Conservation (phyloP, 2,797 vertebrate genomes). For the Oryzias sinensis region DNA sequence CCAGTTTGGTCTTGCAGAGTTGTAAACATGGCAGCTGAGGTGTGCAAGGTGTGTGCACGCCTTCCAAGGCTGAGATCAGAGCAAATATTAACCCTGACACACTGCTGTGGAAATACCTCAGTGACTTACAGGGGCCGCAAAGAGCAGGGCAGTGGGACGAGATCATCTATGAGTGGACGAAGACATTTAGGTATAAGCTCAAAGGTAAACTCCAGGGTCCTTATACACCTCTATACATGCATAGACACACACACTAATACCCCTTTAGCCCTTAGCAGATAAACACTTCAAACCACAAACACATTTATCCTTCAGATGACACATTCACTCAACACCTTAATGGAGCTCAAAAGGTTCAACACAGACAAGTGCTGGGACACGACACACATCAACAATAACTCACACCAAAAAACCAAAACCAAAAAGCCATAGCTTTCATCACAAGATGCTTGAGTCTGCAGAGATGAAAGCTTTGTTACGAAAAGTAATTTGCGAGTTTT, state of each 20-base stretch:
- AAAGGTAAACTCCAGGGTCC: slow-evolving; percentile 63
- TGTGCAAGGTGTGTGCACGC: slow-evolving; percentile 19
- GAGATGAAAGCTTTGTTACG: not conserved
- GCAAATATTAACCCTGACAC: slow-evolving; percentile 87
- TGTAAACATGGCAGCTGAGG: slow-evolving; percentile 32
- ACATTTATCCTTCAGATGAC: slow-evolving; percentile 60
- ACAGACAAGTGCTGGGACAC: slow-evolving; percentile 59
- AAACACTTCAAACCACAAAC: slow-evolving; percentile 51
- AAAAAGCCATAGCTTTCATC: not conserved
- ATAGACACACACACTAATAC: slow-evolving; percentile 15
- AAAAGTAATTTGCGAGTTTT: not conserved
- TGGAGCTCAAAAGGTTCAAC: slow-evolving; percentile 65
- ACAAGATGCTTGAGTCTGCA: not conserved
- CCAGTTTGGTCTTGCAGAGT: slow-evolving; percentile 3
- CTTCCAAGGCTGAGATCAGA: slow-evolving; percentile 62
- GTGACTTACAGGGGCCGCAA: slow-evolving; percentile 60
- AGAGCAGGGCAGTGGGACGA: slow-evolving; percentile 45
- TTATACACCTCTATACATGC: slow-evolving; percentile 6
- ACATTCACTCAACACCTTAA: slow-evolving; percentile 75
- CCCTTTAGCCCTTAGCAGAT: slow-evolving; percentile 25
- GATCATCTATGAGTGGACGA: slow-evolving; percentile 61
- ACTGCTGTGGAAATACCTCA: slow-evolving; percentile 80
- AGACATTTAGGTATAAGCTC: slow-evolving; percentile 60
- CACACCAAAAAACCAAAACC: not conserved
- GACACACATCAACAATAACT: slow-evolving; percentile 19